These are phyloP conservation scores for Stichopus horrens DNA, from an alignment of 53 echinoderm and acorn worm species.

Conservation along the genomic window DNA sequence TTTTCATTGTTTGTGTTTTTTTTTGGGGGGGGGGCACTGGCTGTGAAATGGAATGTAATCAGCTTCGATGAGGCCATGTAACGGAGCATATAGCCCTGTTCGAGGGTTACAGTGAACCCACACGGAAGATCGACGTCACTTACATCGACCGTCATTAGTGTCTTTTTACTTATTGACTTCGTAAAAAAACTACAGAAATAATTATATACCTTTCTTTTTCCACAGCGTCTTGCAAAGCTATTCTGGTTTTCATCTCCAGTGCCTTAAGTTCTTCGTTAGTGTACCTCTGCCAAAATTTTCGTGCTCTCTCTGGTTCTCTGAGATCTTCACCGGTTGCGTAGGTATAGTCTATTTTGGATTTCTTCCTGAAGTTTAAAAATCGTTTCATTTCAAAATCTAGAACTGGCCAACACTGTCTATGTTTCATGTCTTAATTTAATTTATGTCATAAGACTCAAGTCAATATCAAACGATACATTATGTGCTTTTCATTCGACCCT, in stretches of 20 bases:
- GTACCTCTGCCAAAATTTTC: conserved; percentile 11
- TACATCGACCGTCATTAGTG: too few species aligned
- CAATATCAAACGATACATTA: too few species aligned
- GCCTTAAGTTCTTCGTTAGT: conserved; percentile 8
- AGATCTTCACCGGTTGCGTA: conserved; percentile 16
- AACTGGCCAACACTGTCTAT: conserved; percentile 16
- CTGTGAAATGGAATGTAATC: too few species aligned
- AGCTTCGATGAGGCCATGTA: too few species aligned
- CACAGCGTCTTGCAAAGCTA: neutral
- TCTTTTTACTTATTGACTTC: too few species aligned
- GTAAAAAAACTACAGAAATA: neutral
- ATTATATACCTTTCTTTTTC: conserved; percentile 29
- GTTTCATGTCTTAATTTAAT: neutral
- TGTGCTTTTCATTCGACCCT: too few species aligned
- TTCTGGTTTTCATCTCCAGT: neutral
- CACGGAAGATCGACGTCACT: too few species aligned
- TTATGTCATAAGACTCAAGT: neutral
- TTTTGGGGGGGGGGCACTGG: too few species aligned
- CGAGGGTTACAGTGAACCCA: too few species aligned
- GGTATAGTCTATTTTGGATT: conserved; percentile 18
- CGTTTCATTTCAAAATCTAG: conserved; percentile 38
- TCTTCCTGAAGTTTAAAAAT: conserved; percentile 31
- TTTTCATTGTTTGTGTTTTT: too few species aligned
- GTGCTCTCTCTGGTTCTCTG: neutral
- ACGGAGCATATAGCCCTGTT: too few species aligned